Evolutionary conservation across 2,888 invertebrate species (phyloP).

Genomic region (Philereme vetulata): DNA sequence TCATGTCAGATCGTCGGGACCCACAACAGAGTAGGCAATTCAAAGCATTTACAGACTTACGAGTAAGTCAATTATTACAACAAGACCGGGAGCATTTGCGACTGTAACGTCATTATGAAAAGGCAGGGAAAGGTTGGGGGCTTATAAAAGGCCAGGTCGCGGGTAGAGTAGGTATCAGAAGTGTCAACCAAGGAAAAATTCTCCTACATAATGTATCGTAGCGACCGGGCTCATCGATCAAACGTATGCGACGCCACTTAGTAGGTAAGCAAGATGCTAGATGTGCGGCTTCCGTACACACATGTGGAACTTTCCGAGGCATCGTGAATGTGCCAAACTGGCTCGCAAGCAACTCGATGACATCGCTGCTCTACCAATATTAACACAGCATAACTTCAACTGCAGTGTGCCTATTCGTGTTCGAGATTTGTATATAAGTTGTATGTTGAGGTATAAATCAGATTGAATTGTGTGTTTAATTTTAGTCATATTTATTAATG

Average conservation of each 20-base stretch:
- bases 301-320: slow-evolving; percentile 48
- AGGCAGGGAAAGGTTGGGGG: slow-evolving; percentile 55
- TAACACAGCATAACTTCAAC: slow-evolving; percentile 33
- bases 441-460: slow-evolving; percentile 13
- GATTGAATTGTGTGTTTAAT: slow-evolving; percentile 17
- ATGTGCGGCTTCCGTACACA: slow-evolving; percentile 38
- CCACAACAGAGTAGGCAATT: slow-evolving; percentile 52
- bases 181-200: slow-evolving; percentile 45
- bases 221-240: slow-evolving; percentile 72
- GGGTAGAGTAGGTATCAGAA: slow-evolving; percentile 39
- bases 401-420: slow-evolving; percentile 23
- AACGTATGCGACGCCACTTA: slow-evolving; percentile 50
- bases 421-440: slow-evolving; percentile 6
- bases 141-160: slow-evolving; percentile 55
- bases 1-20: slow-evolving; percentile 52
- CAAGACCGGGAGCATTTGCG: slow-evolving; percentile 59
- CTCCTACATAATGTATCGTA: slow-evolving; percentile 59
- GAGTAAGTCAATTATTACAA: slow-evolving; percentile 63
- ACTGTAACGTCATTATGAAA: slow-evolving; percentile 62
- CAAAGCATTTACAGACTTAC: slow-evolving; percentile 56
- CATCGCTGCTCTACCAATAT: slow-evolving; percentile 27
- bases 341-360: slow-evolving; percentile 30
- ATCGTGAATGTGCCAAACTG: slow-evolving; percentile 52
- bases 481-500: slow-evolving; percentile 28
- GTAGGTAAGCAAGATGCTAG: slow-evolving; percentile 35